Evolutionary conservation across 1,140 invertebrate species (phyloP), one percentile per base, ranked within the genome.

Genomic region (Tribolium madens): DNA sequence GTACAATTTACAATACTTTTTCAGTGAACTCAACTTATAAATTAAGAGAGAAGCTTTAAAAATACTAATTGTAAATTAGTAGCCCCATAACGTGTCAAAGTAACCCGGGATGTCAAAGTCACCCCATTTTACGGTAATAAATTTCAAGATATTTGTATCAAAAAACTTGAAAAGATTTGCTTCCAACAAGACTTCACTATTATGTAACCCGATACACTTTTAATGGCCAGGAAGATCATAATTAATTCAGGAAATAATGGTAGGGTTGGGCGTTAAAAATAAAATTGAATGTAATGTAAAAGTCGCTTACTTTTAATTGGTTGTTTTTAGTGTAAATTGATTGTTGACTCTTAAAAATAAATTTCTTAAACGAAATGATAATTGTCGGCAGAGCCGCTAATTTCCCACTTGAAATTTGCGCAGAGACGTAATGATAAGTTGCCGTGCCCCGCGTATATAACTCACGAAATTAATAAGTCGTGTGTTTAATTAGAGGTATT

Each of bases 401-500:
- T 76, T 76, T 57, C 46, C 68, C 50, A 57, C 5, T 53, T 17
- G 68, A 72, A 72, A 76, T 72, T 76, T 15, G 21, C 75, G 75
- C 69, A 26, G 15, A 46, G 31, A 26, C 64, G 33, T 72, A 60
- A 72, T 53, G 68, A 76, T 50, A 71, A 72, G 64, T 76, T 76
- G 52, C 68, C 69, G 64, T 70, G 46, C 36, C 50, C 64, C 50
- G 12, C 31, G 21, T 71, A 76, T 64, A 76, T 76, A 76, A 76
- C 75, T 73, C 52, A 76, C 68, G 13, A 76, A 76, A 76, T 76
- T 76, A 72, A 76, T 72, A 76, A 76, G 75, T 76, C 75, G 26
- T 70, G 68, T 57, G 75, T 72, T 76, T 76, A 76, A 76, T 76
- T 76, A 76, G 75, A 50, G 75, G 75, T 72, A 76, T 76, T 72